Evolutionary conservation across 2,888 invertebrate species (phyloP), one percentile per base, ranked within the genome.

Genomic region (Oxycera nigricornis): DNA sequence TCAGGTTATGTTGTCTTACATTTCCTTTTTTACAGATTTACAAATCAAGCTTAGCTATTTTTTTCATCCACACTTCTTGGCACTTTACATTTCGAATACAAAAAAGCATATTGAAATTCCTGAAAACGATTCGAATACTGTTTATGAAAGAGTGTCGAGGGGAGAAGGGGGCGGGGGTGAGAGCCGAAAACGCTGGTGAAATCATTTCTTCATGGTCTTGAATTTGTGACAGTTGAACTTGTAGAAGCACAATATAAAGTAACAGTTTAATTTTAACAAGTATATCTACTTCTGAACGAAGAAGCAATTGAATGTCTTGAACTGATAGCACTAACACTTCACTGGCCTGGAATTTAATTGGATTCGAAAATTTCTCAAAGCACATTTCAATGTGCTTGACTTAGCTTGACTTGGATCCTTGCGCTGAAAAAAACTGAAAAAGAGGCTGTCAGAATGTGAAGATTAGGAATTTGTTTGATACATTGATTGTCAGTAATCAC

Each of bases 331-430:
- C 28, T 70, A 70, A 55, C 70, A 70, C 70, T 70, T 55, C 20
- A 70, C 31, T 55, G 30, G 70, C 22, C 52, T 70, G 52, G n/a
- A 70, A 30, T 24, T 70, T 70, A 70, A 70, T 70, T 70, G 70
- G 70, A 55, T 70, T 52, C 31, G 30, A 35, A 52, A 70, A 46
- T 70, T 70, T 70, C 50, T 24, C 39, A 68, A 68, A 62, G 17
- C 9, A 9, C 9, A 11, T 28, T 28, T n/a, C 7, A 9, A 39
- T n/a, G n/a, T n/a, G n/a, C n/a, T n/a, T n/a, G n/a, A n/a, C n/a
- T n/a, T n/a, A 14, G 39, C 14, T 14, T 14, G 14, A 39, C 39
- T 39, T 7, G 39, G 14, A 39, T 39, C 14, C 9, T 39, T 39
- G 39, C 39, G 39, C 39, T 14, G 39, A 39, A 11, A 35, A 35